A percentile compares a stretch with the other conserved stretches of the same genome.
phyloP scores from a whole-genome alignment of 2,113 vertebrate species.

The Dicrurus megarhynchus region DNA sequence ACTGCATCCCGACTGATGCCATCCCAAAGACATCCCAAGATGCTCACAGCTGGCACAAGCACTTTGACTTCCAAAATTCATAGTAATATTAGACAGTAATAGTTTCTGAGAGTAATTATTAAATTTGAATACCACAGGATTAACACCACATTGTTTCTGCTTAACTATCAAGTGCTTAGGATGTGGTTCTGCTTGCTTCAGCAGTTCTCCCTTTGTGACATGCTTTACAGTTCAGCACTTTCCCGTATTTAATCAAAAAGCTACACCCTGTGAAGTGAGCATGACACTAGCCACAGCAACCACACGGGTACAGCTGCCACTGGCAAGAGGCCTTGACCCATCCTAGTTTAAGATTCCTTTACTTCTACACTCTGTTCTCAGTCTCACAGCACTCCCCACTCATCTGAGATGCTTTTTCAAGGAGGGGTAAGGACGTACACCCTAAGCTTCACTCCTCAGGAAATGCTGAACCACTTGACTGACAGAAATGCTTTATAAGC shows the following conservation, averaged over 20 bases:
- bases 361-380: background rate
- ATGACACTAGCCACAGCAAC: background rate
- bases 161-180: background rate
- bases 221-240: background rate
- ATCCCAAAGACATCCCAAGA: background rate
- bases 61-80: background rate
- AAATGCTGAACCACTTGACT: conserved; percentile 21
- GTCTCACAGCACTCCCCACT: background rate
- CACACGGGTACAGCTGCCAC: background rate
- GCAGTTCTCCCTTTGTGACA: background rate
- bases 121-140: background rate
- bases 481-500: conserved; percentile 51
- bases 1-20: background rate
- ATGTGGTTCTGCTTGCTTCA: background rate
- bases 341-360: background rate
- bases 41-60: background rate
- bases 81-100: background rate
- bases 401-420: background rate
- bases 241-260: background rate
- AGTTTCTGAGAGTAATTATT: background rate
- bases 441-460: background rate
- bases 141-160: background rate
- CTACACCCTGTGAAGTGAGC: background rate
- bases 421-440: background rate
- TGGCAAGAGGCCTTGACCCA: background rate